Percentiles rank a stretch among this genome's conserved stretches.
These are phyloP conservation scores for Perca flavescens DNA, from an alignment of 2,113 vertebrate species.

Conservation along the genomic window DNA sequence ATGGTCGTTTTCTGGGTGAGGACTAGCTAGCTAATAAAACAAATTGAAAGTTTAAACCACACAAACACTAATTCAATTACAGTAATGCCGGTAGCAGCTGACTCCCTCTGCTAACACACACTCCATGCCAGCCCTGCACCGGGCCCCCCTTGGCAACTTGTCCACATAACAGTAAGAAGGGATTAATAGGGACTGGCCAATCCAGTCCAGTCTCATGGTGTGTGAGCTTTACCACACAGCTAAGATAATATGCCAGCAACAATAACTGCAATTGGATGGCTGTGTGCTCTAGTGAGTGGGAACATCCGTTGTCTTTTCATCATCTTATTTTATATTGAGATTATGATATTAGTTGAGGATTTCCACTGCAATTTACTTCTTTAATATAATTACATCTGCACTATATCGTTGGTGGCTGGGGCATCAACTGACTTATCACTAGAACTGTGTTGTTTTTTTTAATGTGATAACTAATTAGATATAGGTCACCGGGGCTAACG, in stretches of 20 bases:
- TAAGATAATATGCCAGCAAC: slow-evolving; percentile 64
- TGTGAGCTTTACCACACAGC: slow-evolving; percentile 66
- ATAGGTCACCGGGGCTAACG: not conserved
- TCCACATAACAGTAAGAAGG: slow-evolving; percentile 71
- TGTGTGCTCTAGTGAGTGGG: slow-evolving; percentile 8
- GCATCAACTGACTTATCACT: not conserved
- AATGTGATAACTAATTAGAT: not conserved
- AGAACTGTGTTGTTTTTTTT: not conserved
- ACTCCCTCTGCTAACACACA: slow-evolving; percentile 59
- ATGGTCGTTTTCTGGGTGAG: no score
- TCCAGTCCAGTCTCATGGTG: slow-evolving; percentile 69
- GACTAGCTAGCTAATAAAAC: not conserved
- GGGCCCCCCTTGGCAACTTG: slow-evolving; percentile 65
- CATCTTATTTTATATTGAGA: not conserved
- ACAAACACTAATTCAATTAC: slow-evolving; percentile 72
- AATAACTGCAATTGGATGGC: slow-evolving; percentile 58
- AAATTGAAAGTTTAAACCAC: slow-evolving; percentile 17
- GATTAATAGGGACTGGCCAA: slow-evolving; percentile 82
- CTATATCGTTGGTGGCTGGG: not conserved
- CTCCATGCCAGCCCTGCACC: slow-evolving; percentile 54
- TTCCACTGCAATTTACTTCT: not conserved
- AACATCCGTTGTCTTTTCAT: not conserved
- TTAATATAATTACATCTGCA: not conserved
- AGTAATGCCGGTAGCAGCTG: slow-evolving; percentile 68
- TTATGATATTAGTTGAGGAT: not conserved